Evolutionary conservation across 2,888 invertebrate genomes (phyloP).

Genomic region (Lagria hirta): DNA sequence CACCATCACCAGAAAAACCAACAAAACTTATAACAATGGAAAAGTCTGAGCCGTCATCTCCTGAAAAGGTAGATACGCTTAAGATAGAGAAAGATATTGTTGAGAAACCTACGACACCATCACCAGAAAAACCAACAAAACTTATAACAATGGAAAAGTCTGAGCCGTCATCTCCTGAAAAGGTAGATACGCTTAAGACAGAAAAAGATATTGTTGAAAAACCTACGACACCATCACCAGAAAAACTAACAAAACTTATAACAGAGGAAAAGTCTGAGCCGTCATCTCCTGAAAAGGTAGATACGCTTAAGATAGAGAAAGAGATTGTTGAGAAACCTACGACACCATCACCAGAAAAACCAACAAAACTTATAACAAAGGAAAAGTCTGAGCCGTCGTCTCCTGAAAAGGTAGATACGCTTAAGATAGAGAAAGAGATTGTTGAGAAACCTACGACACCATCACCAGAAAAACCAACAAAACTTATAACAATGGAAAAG

Average conservation of each 20-base stretch:
- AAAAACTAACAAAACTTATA: slow-evolving; percentile 3
- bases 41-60: slow-evolving; percentile 3
- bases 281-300: slow-evolving; percentile 2
- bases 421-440: no score
- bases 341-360: slow-evolving; percentile 15
- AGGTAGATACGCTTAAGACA: slow-evolving; percentile 3
- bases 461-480: no score
- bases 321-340: slow-evolving; percentile 6
- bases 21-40: background rate
- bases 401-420: no score
- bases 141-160: slow-evolving; percentile 3
- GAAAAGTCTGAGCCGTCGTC: no score
- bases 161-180: no score
- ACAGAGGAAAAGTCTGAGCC: background rate
- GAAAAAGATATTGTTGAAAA: slow-evolving; percentile 4
- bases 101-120: slow-evolving; percentile 8
- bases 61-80: no score
- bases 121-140: slow-evolving; percentile 2
- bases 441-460: no score
- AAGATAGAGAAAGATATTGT: slow-evolving; percentile 3
- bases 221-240: slow-evolving; percentile 4
- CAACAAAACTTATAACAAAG: slow-evolving; percentile 5
- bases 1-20: background rate
- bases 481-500: no score
- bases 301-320: background rate